phyloP scores from a whole-genome alignment of 2,113 vertebrate species.

The Neoarius graeffei region DNA sequence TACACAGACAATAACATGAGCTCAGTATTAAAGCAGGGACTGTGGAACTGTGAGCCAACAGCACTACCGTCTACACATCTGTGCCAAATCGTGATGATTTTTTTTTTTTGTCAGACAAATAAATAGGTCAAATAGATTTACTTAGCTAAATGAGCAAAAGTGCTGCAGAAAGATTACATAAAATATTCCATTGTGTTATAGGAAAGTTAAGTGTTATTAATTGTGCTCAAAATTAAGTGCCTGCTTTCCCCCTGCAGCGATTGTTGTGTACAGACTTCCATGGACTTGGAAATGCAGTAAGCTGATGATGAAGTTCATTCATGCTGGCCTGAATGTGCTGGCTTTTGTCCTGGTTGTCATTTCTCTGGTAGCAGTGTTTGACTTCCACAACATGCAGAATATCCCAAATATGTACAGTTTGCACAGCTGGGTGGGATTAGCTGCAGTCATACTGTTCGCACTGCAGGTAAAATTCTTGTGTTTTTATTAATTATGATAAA shows the following conservation, averaged over 20 bases:
- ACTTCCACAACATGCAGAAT: slow-evolving; percentile 80
- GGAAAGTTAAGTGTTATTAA: not conserved
- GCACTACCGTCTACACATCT: not conserved
- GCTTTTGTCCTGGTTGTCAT: slow-evolving; percentile 81
- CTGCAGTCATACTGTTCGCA: slow-evolving; percentile 76
- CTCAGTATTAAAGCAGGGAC: not conserved
- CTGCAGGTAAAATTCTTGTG: slow-evolving; percentile 79
- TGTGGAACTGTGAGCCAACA: not conserved
- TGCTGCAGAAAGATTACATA: not conserved
- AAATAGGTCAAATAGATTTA: not conserved
- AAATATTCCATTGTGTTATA: not conserved
- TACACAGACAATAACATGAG: not conserved
- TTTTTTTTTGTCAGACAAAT: too few relatives aligned
- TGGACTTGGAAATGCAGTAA: slow-evolving; percentile 97
- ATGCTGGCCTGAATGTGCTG: slow-evolving; percentile 84
- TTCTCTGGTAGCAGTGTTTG: slow-evolving; percentile 86
- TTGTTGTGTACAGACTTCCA: slow-evolving; percentile 86
- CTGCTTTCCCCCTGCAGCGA: slow-evolving; percentile 64
- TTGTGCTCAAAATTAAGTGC: not conserved
- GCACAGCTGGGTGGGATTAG: slow-evolving; percentile 95
- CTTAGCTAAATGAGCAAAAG: not conserved
- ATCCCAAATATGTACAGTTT: slow-evolving; percentile 97
- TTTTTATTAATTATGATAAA: not conserved
- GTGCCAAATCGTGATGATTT: not conserved
- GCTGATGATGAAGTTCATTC: slow-evolving; percentile 89